Percentiles rank a stretch among this genome's conserved stretches.
phyloP scores from a whole-genome alignment of 1,140 invertebrate species.

The Drosophila pachea region DNA sequence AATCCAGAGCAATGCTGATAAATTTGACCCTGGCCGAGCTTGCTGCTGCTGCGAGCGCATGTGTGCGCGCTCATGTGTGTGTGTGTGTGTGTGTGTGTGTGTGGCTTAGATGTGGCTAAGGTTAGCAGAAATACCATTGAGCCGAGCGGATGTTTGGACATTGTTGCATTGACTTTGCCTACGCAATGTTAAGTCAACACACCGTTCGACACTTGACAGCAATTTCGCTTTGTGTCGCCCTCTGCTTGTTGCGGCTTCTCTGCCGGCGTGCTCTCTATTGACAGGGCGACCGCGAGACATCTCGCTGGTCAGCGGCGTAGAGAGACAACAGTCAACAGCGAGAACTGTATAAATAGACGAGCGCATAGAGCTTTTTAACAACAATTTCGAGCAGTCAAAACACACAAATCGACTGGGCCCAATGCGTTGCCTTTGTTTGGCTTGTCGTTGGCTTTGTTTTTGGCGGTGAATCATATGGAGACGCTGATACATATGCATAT shows the following conservation, averaged over 20 bases:
- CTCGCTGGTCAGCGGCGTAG: too few species aligned
- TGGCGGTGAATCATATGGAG: constrained; percentile 25
- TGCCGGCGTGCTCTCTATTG: constrained; percentile 6
- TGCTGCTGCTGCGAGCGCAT: too few species aligned
- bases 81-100: neutral
- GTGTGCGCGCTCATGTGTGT: neutral
- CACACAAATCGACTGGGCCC: constrained; percentile 46
- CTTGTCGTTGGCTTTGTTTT: constrained; percentile 10
- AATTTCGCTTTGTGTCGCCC: constrained; percentile 12
- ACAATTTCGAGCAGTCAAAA: constrained; percentile 18
- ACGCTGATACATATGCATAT: neutral
- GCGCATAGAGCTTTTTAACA: constrained; percentile 23
- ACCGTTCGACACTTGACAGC: constrained; percentile 8
- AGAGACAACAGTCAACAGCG: neutral
- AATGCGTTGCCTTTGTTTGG: constrained; percentile 56
- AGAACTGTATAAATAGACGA: constrained; percentile 7
- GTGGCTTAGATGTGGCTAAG: constrained; percentile 4
- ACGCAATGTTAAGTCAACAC: constrained; percentile 29
- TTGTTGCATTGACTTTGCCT: constrained; percentile 24
- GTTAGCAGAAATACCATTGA: constrained; percentile 16
- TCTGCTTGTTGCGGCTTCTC: constrained; percentile 5
- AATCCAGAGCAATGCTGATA: neutral
- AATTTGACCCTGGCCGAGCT: neutral
- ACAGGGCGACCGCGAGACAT: constrained; percentile 15
- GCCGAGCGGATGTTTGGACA: constrained; percentile 28